phyloP scores from a whole-genome alignment of 64 coral and sea anemone species.

The Montipora sp. region DNA sequence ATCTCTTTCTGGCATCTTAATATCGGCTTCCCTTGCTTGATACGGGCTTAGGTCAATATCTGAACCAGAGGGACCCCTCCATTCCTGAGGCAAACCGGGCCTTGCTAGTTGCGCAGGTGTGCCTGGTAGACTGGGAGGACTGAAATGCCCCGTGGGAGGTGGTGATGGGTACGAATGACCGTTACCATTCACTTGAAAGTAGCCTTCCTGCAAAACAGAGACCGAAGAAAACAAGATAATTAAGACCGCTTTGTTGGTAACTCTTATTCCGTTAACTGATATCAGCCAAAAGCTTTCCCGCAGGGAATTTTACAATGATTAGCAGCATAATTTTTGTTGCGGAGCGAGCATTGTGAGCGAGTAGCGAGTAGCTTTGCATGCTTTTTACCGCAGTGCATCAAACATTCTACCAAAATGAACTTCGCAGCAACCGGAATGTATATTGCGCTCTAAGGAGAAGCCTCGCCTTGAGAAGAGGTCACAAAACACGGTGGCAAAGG shows the following conservation, averaged over 20 bases:
- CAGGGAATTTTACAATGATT: no score
- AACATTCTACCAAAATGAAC: no score
- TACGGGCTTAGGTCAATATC: conserved; percentile 46
- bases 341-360: no score
- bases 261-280: no score
- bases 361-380: no score
- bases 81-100: background rate
- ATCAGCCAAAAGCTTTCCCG: no score
- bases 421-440: no score
- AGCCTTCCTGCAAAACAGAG: background rate
- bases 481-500: no score
- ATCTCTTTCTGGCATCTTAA: conserved; percentile 51
- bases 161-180: background rate
- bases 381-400: no score
- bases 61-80: background rate
- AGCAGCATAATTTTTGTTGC: no score
- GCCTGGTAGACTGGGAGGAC: conserved; percentile 26
- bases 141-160: background rate
- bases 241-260: background rate
- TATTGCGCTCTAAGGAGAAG: no score
- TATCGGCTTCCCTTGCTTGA: conserved; percentile 33
- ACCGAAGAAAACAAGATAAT: background rate
- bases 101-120: conserved; percentile 1
- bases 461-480: no score
- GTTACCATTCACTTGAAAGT: conserved; percentile 12